phyloP scores from a whole-genome alignment of 2,888 invertebrate species.

The Phania funesta region DNA sequence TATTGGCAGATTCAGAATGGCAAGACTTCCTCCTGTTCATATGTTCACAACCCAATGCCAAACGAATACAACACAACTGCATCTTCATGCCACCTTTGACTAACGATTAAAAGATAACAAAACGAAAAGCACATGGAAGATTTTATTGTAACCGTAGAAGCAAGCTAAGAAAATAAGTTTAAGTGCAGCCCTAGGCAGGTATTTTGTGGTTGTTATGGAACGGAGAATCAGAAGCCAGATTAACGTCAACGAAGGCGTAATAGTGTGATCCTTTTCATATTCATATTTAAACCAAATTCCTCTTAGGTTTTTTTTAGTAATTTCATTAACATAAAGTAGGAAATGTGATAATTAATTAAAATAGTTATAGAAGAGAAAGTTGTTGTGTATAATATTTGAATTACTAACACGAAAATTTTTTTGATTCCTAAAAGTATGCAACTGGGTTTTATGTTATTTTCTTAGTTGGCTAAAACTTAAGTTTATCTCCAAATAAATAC shows the following conservation, averaged over 20 bases:
- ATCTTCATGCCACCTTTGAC: background rate
- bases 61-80: background rate
- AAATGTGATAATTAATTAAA: background rate
- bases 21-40: background rate
- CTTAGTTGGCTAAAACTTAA: no score
- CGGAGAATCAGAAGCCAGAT: constrained; percentile 44
- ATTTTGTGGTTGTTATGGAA: constrained; percentile 33
- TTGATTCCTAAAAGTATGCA: background rate
- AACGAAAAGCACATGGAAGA: background rate
- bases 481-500: no score
- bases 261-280: constrained; percentile 9
- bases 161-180: constrained; percentile 39
- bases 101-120: background rate
- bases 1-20: background rate
- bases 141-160: constrained; percentile 6
- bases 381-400: no score
- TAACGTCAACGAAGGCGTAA: constrained; percentile 40
- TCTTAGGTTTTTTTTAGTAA: background rate
- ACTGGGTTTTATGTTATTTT: background rate
- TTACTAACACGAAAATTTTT: no score
- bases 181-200: constrained; percentile 54
- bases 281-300: constrained; percentile 17
- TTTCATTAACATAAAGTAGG: background rate
- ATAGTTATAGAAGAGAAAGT: background rate
- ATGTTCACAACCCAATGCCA: background rate